Percentiles rank a stretch among this genome's conserved stretches.
Conservation (phyloP, 2,888 invertebrate species). For the Cheilosia grossa region DNA sequence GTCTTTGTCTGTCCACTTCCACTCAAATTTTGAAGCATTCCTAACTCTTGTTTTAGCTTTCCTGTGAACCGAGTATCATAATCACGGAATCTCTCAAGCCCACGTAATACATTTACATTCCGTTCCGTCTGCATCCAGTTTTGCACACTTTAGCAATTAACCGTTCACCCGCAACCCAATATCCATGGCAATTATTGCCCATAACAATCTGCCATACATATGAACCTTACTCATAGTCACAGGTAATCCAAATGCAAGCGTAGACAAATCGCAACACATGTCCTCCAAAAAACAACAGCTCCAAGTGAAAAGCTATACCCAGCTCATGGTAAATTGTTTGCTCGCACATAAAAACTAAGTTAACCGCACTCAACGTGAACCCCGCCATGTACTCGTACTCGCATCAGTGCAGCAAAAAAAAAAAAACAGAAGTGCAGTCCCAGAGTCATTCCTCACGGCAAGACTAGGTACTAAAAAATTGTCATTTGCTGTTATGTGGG, state of each 20-base stretch:
- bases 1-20: no score
- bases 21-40: no score
- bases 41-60: no score
- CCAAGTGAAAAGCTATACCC: constrained; percentile 17
- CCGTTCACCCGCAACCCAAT: not conserved
- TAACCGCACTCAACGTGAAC: not conserved
- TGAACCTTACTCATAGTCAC: not conserved
- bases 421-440: not conserved
- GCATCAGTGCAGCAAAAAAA: not conserved
- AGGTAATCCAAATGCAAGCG: not conserved
- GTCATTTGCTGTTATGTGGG: constrained; percentile 3
- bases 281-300: not conserved
- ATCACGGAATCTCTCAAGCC: not conserved
- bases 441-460: not conserved
- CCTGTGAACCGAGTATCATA: not conserved
- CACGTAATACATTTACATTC: not conserved
- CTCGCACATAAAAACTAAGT: constrained; percentile 2
- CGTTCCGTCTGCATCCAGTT: not conserved
- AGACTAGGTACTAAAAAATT: constrained; percentile 1
- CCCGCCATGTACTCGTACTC: not conserved
- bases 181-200: not conserved
- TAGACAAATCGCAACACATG: constrained; percentile 21
- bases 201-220: not conserved
- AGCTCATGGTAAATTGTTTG: not conserved
- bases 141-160: not conserved